Evolutionary conservation across 2,113 vertebrate genomes (phyloP).

Genomic region (Guaruba guarouba): DNA sequence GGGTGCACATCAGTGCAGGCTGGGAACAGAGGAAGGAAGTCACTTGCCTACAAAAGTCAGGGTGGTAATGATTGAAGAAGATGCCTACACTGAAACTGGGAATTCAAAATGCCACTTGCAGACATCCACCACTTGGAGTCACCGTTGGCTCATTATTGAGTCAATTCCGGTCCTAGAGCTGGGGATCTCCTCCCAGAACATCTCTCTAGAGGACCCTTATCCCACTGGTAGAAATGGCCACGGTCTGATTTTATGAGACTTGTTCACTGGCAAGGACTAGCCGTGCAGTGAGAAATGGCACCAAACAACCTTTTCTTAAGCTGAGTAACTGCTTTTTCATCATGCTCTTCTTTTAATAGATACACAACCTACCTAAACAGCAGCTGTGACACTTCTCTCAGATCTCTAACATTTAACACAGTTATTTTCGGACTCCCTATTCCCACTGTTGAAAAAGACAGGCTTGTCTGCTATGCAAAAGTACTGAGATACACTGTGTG

Average conservation of each 20-base stretch:
- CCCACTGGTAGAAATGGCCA: neutral
- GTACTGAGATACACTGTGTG: neutral
- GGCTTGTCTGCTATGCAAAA: neutral
- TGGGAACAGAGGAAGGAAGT: neutral
- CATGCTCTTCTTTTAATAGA: conserved; percentile 9
- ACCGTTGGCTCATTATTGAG: neutral
- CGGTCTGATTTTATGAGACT: neutral
- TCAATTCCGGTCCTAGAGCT: neutral
- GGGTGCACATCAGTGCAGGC: neutral
- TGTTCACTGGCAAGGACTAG: neutral
- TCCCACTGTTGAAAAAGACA: neutral
- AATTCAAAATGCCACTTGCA: neutral
- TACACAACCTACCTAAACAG: neutral
- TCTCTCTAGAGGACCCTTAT: neutral
- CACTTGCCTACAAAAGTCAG: neutral
- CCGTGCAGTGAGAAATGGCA: accelerated
- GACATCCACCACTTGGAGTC: conserved; percentile 38
- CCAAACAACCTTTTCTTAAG: neutral
- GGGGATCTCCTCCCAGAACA: neutral
- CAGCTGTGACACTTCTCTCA: conserved; percentile 23
- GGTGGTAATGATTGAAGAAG: neutral
- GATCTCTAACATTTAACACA: neutral
- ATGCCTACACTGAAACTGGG: neutral
- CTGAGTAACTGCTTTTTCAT: neutral
- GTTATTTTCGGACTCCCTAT: neutral